phyloP scores from a whole-genome alignment of 2,888 invertebrate species.

The Incurvaria masculella region DNA sequence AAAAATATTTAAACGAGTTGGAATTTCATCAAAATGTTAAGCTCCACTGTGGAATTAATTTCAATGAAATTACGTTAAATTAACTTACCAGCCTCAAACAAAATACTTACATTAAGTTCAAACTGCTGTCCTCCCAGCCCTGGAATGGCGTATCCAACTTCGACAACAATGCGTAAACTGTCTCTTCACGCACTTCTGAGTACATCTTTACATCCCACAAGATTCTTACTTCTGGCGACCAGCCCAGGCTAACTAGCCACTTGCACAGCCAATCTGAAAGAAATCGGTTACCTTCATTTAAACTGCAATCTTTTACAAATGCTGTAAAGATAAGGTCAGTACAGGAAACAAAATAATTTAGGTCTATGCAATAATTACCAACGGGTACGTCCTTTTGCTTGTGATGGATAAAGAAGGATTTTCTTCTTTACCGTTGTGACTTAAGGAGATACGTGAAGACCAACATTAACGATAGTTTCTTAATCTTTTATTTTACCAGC shows the following conservation, averaged over 20 bases:
- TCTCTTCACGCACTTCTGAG: slow-evolving; percentile 50
- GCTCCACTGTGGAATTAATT: not conserved
- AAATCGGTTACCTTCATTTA: not conserved
- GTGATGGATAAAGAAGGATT: too few species aligned
- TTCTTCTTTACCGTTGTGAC: too few species aligned
- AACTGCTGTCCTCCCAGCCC: slow-evolving; percentile 56
- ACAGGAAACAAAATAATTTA: too few species aligned
- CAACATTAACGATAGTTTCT: too few species aligned
- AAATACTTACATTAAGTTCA: slow-evolving; percentile 47
- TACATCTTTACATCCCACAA: slow-evolving; percentile 58
- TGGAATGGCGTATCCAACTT: slow-evolving; percentile 55
- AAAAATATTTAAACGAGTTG: not conserved
- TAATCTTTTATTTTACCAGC: too few species aligned
- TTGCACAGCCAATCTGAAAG: slow-evolving; percentile 47
- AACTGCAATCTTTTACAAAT: not conserved
- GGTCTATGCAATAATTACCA: too few species aligned
- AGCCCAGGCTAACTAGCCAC: slow-evolving; percentile 62
- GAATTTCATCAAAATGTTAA: not conserved
- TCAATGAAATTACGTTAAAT: not conserved
- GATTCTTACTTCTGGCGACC: slow-evolving; percentile 65
- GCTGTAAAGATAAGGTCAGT: too few species aligned
- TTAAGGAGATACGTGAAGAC: too few species aligned
- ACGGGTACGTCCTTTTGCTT: too few species aligned
- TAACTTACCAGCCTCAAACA: not conserved
- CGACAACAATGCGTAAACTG: slow-evolving; percentile 47